Evolutionary conservation across 2,888 invertebrate genomes (phyloP), one percentile per base, ranked within the genome.

Genomic region (Sipunculus nudus): DNA sequence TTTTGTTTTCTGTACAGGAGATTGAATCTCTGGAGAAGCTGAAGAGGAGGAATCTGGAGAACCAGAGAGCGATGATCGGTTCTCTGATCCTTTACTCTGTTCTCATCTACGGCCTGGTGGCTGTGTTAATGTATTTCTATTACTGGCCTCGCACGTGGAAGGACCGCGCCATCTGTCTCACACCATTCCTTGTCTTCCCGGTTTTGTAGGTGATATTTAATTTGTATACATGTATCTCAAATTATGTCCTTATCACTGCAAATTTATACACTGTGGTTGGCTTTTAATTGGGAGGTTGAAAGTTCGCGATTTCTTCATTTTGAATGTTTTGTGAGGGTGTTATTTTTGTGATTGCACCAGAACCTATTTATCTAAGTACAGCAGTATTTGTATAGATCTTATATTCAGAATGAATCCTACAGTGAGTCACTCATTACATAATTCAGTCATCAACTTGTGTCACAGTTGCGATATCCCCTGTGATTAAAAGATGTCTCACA

Each of bases 11-110:
- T 76, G 69, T 75, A 47, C 71, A 88, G 84, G 89, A 93, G 79
- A 93, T 96, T 53, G 89, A 89, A 74, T 86, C 88, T 35, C 91
- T 95, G 58, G 92, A 95, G 79, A 88, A 89, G 77, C 92, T 91
- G 86, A 89, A 91, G 21, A 87, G 89, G 53, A 89, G 88, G 77
- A 94, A 93, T 25, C 91, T 94, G 79, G 89, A 91, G 77, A 88
- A 88, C 43, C 92, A 92, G 81, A 92, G 92, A 78, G 89, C 90
- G 50, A 89, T 94, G 66, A 90, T 94, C 49, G 92, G 92, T 41
- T 89, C 90, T 73, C 88, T 96, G 53, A 87, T 90, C 32, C 81
- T 90, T 35, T 86, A 85, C 72, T 86, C 87, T 13, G 80, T 86
- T n/a, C 66, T 86, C 6, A 52, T 84, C 10, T 87, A 87, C 74